phyloP scores from a whole-genome alignment of 2,113 vertebrate species.

The Myrmophylax atrothorax region DNA sequence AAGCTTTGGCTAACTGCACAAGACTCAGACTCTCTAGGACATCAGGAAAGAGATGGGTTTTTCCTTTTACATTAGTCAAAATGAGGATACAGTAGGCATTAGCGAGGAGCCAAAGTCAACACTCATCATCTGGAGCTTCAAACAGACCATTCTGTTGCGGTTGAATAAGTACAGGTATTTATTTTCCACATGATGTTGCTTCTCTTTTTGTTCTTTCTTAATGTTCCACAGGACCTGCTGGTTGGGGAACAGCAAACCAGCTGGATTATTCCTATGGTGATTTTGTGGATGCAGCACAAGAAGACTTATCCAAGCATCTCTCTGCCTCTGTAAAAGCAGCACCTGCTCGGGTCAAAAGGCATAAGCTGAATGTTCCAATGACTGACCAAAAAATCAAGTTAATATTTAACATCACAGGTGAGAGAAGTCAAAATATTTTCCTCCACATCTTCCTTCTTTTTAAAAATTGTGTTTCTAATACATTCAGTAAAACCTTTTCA shows the following conservation, averaged over 20 bases:
- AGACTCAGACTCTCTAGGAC: background rate
- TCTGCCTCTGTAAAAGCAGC: constrained; percentile 25
- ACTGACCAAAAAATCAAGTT: constrained; percentile 96
- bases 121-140: background rate
- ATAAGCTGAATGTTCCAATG: constrained; percentile 76
- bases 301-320: constrained; percentile 65
- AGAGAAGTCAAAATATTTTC: background rate
- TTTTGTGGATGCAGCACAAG: constrained; percentile 76
- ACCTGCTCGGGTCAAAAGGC: constrained; percentile 81
- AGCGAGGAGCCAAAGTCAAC: background rate
- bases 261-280: constrained; percentile 94
- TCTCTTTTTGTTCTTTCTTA: background rate
- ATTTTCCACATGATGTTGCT: background rate
- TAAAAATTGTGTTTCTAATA: background rate
- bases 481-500: background rate
- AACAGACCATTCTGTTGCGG: background rate
- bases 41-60: background rate
- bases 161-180: background rate
- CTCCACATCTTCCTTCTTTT: background rate
- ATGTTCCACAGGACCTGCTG: constrained; percentile 83
- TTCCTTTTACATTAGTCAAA: background rate
- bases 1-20: background rate
- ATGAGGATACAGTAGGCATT: background rate
- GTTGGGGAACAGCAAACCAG: constrained; percentile 85
- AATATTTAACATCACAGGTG: constrained; percentile 97